Evolutionary conservation across 1,140 invertebrate species (phyloP).

Genomic region (Drosophila micromelanica): DNA sequence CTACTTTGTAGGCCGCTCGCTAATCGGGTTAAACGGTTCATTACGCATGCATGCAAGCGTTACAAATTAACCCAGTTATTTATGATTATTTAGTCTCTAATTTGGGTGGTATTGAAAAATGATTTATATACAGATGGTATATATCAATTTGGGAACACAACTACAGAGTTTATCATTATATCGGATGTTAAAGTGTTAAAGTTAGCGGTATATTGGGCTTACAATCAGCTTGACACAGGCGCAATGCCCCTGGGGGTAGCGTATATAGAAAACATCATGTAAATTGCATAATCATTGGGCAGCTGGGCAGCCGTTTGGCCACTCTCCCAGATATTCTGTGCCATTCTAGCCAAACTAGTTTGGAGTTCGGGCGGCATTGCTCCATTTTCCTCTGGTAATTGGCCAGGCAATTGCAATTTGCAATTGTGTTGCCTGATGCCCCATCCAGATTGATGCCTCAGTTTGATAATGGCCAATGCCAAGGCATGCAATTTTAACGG

Average conservation of each 20-base stretch:
- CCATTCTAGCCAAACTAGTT: conserved; percentile 52
- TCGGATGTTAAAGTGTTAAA: no score
- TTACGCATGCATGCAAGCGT: conserved; percentile 75
- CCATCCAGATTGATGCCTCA: conserved; percentile 73
- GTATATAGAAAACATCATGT: conserved; percentile 39
- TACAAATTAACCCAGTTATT: conserved; percentile 83
- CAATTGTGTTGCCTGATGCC: conserved; percentile 64
- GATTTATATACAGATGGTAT: conserved; percentile 50
- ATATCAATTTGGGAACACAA: conserved; percentile 30
- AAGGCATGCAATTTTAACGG: conserved; percentile 78
- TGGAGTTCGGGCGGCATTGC: conserved; percentile 39
- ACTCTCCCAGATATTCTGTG: conserved; percentile 23
- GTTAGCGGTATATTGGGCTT: no score
- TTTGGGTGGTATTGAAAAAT: conserved; percentile 65
- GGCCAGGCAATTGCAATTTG: conserved; percentile 65
- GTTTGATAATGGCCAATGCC: conserved; percentile 75
- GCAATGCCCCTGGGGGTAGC: background rate
- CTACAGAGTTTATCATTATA: conserved; percentile 1
- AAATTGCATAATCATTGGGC: conserved; percentile 74
- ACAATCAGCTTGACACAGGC: conserved; percentile 9
- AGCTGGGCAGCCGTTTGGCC: conserved; percentile 29
- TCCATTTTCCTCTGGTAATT: conserved; percentile 69
- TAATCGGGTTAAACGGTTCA: conserved; percentile 74
- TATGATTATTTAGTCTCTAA: conserved; percentile 71
- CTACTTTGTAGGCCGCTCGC: conserved; percentile 12